Percentiles rank a stretch among this genome's conserved stretches.
Evolutionary conservation across 2,888 invertebrate genomes (phyloP).

Genomic region (Auanema sp.): DNA sequence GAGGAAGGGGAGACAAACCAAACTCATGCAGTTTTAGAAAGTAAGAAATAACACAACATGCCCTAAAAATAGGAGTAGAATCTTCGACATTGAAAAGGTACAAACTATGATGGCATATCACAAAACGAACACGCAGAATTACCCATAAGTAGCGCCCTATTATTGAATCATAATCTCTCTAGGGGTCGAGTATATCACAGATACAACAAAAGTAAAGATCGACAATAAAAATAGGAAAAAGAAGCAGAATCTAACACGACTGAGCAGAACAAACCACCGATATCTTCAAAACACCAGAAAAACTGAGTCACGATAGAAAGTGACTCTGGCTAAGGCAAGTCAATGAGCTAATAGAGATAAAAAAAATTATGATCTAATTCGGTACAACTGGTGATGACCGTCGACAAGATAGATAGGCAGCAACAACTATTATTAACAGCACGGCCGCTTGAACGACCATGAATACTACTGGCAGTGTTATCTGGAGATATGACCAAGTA

Average conservation of each 20-base stretch:
- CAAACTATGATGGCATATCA: background rate
- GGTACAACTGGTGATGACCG: conserved; percentile 17
- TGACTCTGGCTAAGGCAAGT: conserved; percentile 7
- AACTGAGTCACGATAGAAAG: conserved; percentile 20
- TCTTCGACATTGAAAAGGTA: no score
- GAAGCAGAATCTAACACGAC: conserved; percentile 8
- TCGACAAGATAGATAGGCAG: conserved; percentile 25
- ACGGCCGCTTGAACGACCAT: conserved; percentile 40
- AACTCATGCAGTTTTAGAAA: conserved; percentile 7
- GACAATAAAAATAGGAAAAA: conserved; percentile 9
- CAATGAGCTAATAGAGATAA: background rate
- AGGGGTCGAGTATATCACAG: no score
- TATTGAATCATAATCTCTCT: background rate
- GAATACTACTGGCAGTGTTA: conserved; percentile 41
- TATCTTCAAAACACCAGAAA: conserved; percentile 20
- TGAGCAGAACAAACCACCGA: conserved; percentile 24
- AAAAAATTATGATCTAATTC: conserved; percentile 6
- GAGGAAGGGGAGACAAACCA: conserved; percentile 1
- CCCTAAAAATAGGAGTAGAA: no score
- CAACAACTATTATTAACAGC: conserved; percentile 32
- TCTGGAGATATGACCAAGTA: conserved; percentile 25
- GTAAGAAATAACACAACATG: conserved; percentile 3
- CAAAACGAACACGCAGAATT: background rate
- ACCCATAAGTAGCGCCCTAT: background rate
- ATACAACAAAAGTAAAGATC: background rate